A percentile compares a stretch with the other conserved stretches of the same genome.
phyloP scores from a whole-genome alignment of 2,888 invertebrate species.

The Dasysyrphus tricinctus region DNA sequence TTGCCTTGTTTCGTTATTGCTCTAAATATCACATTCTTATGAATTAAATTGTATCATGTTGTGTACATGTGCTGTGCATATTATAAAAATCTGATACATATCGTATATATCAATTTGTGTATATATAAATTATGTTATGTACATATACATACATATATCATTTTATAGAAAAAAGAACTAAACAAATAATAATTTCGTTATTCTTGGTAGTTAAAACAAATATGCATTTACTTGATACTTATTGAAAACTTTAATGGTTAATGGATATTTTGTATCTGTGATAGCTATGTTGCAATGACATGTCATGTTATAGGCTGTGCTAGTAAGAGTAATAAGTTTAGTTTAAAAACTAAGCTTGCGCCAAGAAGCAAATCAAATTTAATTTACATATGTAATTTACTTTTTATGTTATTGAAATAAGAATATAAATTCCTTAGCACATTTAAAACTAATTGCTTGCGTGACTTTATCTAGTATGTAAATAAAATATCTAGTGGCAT shows the following conservation, averaged over 20 bases:
- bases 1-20: neutral
- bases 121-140: no score
- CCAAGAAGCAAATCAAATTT: neutral
- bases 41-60: conserved; percentile 2
- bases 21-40: neutral
- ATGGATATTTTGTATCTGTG: neutral
- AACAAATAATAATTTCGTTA: no score
- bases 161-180: neutral
- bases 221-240: neutral
- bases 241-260: neutral
- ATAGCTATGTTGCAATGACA: neutral
- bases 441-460: neutral
- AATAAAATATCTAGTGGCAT: neutral
- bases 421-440: neutral
- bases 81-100: neutral
- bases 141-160: no score
- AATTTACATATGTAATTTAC: neutral
- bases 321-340: neutral
- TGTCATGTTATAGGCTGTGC: neutral
- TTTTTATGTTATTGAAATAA: conserved; percentile 18
- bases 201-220: neutral
- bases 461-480: neutral
- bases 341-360: neutral
- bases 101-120: no score
- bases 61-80: no score